These are phyloP conservation scores for Dasysyrphus albostriatus DNA, from an alignment of 2,888 invertebrate genomes.

Conservation along the genomic window DNA sequence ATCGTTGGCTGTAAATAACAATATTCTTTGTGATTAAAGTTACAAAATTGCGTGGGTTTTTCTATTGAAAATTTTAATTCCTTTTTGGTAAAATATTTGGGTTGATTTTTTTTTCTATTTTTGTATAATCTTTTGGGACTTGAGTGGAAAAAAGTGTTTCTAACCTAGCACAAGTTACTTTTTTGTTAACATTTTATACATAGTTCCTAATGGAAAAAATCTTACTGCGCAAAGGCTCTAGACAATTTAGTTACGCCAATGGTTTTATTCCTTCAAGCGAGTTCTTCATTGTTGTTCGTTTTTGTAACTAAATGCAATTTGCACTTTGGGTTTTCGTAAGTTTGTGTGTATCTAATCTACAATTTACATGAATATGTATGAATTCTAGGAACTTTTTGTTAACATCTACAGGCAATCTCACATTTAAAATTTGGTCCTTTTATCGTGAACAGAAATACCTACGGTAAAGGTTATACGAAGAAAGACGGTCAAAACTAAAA, in stretches of 20 bases:
- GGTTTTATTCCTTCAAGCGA: background rate
- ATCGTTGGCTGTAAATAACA: too few relatives aligned
- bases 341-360: background rate
- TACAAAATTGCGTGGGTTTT: too few relatives aligned
- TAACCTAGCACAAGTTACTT: too few relatives aligned
- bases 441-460: background rate
- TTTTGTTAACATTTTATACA: too few relatives aligned
- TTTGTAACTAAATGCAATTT: constrained; percentile 58
- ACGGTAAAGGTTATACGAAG: background rate
- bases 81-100: too few relatives aligned
- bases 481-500: background rate
- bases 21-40: too few relatives aligned
- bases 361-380: background rate
- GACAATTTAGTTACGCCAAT: background rate
- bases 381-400: constrained; percentile 41
- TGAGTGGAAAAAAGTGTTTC: too few relatives aligned
- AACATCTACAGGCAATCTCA: constrained; percentile 36
- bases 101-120: too few relatives aligned
- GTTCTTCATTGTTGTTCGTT: constrained; percentile 19
- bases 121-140: too few relatives aligned
- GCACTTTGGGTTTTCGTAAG: constrained; percentile 42
- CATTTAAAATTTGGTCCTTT: constrained; percentile 33
- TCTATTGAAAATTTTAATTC: too few relatives aligned
- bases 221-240: background rate
- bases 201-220: too few relatives aligned